A percentile compares a stretch with the other conserved stretches of the same genome.
Conservation (phyloP, 1,140 invertebrate species). For the Papilio glaucus region DNA sequence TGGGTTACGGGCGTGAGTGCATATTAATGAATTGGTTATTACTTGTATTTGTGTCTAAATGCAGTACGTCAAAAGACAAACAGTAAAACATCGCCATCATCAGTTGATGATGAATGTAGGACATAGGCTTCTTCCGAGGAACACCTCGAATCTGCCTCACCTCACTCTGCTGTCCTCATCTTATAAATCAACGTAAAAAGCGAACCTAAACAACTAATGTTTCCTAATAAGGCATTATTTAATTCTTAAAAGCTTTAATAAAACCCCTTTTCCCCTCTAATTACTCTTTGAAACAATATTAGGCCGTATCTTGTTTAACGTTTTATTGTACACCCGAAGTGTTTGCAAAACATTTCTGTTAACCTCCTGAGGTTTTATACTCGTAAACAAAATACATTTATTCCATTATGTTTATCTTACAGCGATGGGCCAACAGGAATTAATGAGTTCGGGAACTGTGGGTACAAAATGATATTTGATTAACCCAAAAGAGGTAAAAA, state of each 20-base stretch:
- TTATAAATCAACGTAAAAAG: too few relatives aligned
- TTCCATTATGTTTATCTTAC: constrained; percentile 18
- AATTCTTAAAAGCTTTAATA: not conserved
- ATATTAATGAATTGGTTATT: too few relatives aligned
- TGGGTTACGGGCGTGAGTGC: too few relatives aligned
- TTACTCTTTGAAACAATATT: not conserved
- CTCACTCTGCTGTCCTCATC: too few relatives aligned
- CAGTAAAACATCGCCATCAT: too few relatives aligned
- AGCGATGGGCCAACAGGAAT: not conserved
- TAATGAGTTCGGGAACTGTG: not conserved
- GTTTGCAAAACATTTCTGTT: not conserved
- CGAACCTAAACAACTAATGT: not conserved
- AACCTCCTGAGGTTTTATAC: not conserved
- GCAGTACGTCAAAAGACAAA: too few relatives aligned
- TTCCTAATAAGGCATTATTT: not conserved
- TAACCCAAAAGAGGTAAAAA: not conserved
- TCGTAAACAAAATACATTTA: constrained; percentile 15
- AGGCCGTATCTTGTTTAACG: not conserved
- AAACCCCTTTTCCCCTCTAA: not conserved
- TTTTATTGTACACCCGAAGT: not conserved
- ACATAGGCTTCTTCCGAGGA: too few relatives aligned
- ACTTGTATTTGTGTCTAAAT: too few relatives aligned
- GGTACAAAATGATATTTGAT: not conserved
- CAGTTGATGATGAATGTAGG: too few relatives aligned
- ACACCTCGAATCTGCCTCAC: too few relatives aligned